phyloP scores from a whole-genome alignment of 2,797 vertebrate species.

The Xenopus petersii region DNA sequence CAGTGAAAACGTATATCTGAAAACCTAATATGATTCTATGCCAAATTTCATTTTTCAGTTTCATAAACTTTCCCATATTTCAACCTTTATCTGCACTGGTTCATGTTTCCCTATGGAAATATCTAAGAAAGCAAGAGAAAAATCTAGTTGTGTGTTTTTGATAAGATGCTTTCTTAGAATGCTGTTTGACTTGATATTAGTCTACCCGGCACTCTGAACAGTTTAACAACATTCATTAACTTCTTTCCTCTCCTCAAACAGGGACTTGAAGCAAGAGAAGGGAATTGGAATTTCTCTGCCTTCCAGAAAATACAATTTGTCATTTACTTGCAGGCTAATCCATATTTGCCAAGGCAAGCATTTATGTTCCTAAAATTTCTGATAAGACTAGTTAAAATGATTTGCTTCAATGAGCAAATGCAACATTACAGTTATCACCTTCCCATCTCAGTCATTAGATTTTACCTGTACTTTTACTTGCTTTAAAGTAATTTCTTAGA shows the following conservation, averaged over 20 bases:
- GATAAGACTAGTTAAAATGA: constrained; percentile 4
- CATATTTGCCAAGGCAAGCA: neutral
- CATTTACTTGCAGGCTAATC: constrained; percentile 44
- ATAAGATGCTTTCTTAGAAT: constrained; percentile 42
- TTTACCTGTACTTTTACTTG: neutral
- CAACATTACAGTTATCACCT: neutral
- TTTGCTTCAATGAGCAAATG: neutral
- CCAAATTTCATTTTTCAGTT: constrained; percentile 26
- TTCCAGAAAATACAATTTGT: constrained; percentile 39
- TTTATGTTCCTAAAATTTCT: constrained; percentile 1
- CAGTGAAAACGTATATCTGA: constrained; percentile 39
- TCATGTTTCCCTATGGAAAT: constrained; percentile 43
- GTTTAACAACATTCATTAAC: constrained; percentile 41
- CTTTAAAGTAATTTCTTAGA: neutral
- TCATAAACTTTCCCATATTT: constrained; percentile 47
- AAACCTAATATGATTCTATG: constrained; percentile 48
- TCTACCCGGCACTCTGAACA: constrained; percentile 25
- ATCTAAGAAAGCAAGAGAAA: constrained; percentile 14
- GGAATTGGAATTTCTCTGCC: constrained; percentile 32
- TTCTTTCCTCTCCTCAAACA: constrained; percentile 14
- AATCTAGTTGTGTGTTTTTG: constrained; percentile 37
- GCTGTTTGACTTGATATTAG: constrained; percentile 35
- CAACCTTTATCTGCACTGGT: constrained; percentile 45
- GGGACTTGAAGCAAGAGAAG: constrained; percentile 43
- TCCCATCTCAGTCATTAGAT: constrained; percentile 1